Conservation (phyloP, 1,140 invertebrate genomes). For the Neoseiulus cucumeris region DNA sequence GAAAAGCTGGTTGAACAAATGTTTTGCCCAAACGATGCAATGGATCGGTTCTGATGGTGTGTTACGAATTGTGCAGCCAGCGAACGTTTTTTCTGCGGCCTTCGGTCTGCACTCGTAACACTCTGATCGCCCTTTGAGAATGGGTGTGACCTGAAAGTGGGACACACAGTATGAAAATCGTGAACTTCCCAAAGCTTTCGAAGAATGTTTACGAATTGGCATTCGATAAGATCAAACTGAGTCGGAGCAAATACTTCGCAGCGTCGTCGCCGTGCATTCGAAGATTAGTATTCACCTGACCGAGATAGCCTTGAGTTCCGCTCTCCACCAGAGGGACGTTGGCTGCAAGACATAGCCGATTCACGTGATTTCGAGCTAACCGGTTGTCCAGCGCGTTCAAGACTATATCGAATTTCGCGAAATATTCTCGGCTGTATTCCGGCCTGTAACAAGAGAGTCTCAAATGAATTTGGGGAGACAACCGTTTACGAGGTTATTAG, state of each 20-base stretch:
- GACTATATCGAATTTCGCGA: slow-evolving; percentile 74
- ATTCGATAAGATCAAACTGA: background rate
- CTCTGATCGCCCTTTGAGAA: slow-evolving; percentile 51
- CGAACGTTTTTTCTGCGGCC: slow-evolving; percentile 72
- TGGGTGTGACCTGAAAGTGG: slow-evolving; percentile 4
- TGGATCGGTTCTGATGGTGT: slow-evolving; percentile 98
- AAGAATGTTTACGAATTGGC: no score
- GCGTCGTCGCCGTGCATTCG: slow-evolving; percentile 28
- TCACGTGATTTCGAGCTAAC: slow-evolving; percentile 90
- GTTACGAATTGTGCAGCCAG: slow-evolving; percentile 95
- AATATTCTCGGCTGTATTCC: slow-evolving; percentile 76
- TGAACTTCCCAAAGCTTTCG: no score
- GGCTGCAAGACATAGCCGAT: slow-evolving; percentile 91
- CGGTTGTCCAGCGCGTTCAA: slow-evolving; percentile 95
- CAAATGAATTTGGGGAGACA: no score
- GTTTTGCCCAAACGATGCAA: slow-evolving; percentile 98
- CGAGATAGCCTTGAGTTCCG: slow-evolving; percentile 86
- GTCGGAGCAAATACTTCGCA: background rate
- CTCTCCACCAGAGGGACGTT: slow-evolving; percentile 85
- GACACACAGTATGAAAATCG: background rate
- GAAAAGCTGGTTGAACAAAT: slow-evolving; percentile 96
- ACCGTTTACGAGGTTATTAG: no score
- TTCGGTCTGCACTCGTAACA: slow-evolving; percentile 95
- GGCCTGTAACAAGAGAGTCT: slow-evolving; percentile 34
- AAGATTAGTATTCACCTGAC: slow-evolving; percentile 54